Evolutionary conservation across 2,888 invertebrate genomes (phyloP), one percentile per base, ranked within the genome.

Genomic region (Exocentrus adspersus): DNA sequence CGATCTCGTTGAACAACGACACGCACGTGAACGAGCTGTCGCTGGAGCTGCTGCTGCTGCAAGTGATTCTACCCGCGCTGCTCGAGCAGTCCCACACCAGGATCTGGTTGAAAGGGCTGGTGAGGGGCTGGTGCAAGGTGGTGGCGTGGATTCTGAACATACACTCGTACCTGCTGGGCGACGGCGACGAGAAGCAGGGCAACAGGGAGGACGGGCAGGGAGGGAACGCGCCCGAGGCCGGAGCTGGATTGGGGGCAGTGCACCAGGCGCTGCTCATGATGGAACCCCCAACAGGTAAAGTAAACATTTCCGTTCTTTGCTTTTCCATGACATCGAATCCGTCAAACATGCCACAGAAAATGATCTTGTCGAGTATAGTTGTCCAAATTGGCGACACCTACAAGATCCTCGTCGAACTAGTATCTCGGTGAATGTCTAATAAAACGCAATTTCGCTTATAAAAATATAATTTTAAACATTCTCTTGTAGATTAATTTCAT

Each of bases 41-140:
- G 14, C 84, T 99, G 77, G 98, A 99, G 80, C 83, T 99, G 57
- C 84, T 98, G 32, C 83, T 97, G 12, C 84, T 97, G 45, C 97
- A 97, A 87, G 91, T 98, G 30, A 95, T 99, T 53, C 86, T 99
- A 58, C 99, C 98, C 0, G 97, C 98, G 0, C 85, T 99, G 41
- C 85, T 99, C 63, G 98, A 99, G 79, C 98, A 99, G 83, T 94
- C 95, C 0, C 97, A 98, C 81, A 97, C 97, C 0, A 87, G 97
- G 5, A 92, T 92, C 6, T 97, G 98, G 95, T 84, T 98, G 67
- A 97, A 98, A 81, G 68, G 90, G n/a, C 84, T 94, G 7, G 90
- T 98, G 0, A 87, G 93, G 6, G 87, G 89, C 59, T 97, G 97
- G 97, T 97, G 96, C 80, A 86, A 87, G 19, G 87, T 88, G 4